Conservation (phyloP, 2,113 vertebrate species). For the Caloenas nicobarica region DNA sequence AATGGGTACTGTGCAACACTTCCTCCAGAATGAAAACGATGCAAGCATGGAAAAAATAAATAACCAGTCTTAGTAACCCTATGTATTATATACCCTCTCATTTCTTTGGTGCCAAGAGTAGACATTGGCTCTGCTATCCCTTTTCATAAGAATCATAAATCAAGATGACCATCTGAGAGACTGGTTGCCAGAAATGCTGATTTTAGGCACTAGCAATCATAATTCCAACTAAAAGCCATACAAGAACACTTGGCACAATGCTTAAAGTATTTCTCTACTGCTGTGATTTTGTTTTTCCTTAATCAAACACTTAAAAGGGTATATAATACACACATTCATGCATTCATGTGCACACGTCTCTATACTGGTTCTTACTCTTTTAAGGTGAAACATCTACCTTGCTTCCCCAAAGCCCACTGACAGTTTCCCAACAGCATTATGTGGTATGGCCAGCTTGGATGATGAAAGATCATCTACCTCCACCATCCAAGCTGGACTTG, state of each 20-base stretch:
- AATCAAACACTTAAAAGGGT: neutral
- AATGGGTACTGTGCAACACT: neutral
- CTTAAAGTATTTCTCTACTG: neutral
- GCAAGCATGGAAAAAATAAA: neutral
- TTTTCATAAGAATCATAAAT: neutral
- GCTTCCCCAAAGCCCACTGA: neutral
- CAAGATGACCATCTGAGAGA: neutral
- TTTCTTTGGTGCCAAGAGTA: neutral
- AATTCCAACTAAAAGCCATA: neutral
- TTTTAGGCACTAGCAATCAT: neutral
- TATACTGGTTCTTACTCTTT: neutral
- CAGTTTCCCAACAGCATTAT: neutral
- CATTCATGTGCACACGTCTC: rapidly evolving
- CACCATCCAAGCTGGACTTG: too few relatives aligned
- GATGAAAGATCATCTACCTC: neutral
- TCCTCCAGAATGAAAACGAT: neutral
- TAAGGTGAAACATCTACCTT: neutral
- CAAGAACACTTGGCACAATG: neutral
- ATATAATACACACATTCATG: neutral
- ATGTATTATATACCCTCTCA: neutral
- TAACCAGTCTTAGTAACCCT: neutral
- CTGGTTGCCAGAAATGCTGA: neutral
- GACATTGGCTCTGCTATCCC: neutral
- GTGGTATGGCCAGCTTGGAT: neutral
- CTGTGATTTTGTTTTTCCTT: neutral